A percentile compares a stretch with the other conserved stretches of the same genome.
phyloP scores from a whole-genome alignment of 2,113 vertebrate genomes.

The Holacanthus passer region DNA sequence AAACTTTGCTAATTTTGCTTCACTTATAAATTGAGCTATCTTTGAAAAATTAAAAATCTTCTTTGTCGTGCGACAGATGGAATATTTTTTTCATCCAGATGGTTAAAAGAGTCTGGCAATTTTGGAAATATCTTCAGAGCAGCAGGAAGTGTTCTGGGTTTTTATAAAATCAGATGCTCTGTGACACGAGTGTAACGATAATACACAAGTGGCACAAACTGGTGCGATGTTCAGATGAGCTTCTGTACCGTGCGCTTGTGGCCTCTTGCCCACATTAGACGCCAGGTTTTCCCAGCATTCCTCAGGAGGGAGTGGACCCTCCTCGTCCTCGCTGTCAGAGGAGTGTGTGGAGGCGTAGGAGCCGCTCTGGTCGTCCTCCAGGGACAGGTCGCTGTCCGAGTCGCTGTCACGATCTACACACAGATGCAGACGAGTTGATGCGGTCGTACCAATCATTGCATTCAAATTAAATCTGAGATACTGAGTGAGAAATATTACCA shows the following conservation, averaged over 20 bases:
- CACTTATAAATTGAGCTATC: too few relatives aligned
- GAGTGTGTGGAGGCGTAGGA: constrained; percentile 94
- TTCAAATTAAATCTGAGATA: not conserved
- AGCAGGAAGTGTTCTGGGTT: not conserved
- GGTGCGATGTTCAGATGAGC: not conserved
- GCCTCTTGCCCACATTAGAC: constrained; percentile 73
- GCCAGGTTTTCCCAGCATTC: constrained; percentile 90
- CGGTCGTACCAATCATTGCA: accelerated
- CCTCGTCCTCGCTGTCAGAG: constrained; percentile 93
- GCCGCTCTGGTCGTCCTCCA: constrained; percentile 93
- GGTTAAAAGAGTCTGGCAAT: not conserved
- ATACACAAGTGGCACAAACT: not conserved
- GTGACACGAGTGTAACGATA: not conserved
- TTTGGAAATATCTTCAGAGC: not conserved
- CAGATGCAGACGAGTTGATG: not conserved
- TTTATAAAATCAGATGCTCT: not conserved
- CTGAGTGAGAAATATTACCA: constrained; percentile 73
- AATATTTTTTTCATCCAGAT: not conserved
- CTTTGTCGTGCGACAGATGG: not conserved
- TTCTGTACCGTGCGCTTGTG: constrained; percentile 65
- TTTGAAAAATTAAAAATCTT: not conserved
- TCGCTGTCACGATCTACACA: constrained; percentile 89
- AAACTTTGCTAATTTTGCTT: too few relatives aligned
- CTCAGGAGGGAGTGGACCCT: constrained; percentile 83
- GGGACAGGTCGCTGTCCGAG: constrained; percentile 93